These are phyloP conservation scores for Trematocara variabile DNA, from an alignment of 2,113 vertebrate species.

Conservation along the genomic window DNA sequence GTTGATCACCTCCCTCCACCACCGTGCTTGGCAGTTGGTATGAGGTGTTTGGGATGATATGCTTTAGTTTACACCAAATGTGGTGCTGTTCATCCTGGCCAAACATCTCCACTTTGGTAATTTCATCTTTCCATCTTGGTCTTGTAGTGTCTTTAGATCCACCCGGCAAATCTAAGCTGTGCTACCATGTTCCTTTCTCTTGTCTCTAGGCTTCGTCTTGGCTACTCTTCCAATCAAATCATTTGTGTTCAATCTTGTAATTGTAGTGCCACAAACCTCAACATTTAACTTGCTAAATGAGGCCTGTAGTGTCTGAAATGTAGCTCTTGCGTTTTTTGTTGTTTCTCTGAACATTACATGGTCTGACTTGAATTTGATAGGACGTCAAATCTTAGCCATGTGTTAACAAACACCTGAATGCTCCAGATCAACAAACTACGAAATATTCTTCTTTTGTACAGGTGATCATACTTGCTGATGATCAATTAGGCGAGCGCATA, in stretches of 20 bases:
- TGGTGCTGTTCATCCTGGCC: background rate
- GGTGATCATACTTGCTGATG: background rate
- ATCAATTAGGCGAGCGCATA: background rate
- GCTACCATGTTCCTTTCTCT: background rate
- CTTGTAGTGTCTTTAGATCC: background rate
- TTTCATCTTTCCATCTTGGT: background rate
- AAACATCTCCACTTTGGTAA: background rate
- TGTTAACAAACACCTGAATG: background rate
- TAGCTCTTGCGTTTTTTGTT: background rate
- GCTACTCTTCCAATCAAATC: background rate
- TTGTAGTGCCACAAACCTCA: background rate
- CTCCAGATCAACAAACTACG: background rate
- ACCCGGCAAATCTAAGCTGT: background rate
- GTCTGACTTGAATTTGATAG: background rate
- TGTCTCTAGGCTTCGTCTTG: background rate
- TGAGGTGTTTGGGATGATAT: background rate
- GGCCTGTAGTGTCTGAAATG: background rate
- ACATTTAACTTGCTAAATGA: background rate
- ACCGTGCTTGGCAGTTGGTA: background rate
- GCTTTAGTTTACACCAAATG: background rate
- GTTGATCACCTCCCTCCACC: background rate
- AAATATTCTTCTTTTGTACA: background rate
- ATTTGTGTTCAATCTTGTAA: background rate
- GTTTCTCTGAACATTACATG: background rate
- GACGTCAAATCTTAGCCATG: background rate